Percentiles rank a stretch among this genome's conserved stretches.
These are phyloP conservation scores for Gryllus longicercus DNA, from an alignment of 2,888 invertebrate genomes.

Conservation along the genomic window DNA sequence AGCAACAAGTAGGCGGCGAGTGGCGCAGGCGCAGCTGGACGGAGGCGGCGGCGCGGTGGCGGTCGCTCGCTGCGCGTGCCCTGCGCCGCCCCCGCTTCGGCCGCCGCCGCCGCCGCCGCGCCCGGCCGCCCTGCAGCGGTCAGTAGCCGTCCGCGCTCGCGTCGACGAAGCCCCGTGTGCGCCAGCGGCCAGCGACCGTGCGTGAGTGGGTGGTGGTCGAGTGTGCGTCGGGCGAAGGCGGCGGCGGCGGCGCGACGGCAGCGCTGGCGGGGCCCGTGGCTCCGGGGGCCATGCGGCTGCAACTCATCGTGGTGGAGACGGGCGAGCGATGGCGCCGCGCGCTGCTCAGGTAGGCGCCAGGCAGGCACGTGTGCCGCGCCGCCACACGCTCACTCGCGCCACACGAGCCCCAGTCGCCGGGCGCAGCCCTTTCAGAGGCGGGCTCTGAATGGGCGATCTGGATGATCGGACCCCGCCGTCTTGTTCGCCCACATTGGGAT, in stretches of 20 bases:
- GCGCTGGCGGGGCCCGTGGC: not conserved
- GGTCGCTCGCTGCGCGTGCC: not conserved
- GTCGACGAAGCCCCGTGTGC: not conserved
- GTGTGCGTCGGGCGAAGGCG: not conserved
- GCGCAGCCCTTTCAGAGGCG: no score
- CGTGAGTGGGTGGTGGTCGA: not conserved
- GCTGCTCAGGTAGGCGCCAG: conserved; percentile 39
- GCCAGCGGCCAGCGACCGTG: not conserved
- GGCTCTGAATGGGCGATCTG: no score
- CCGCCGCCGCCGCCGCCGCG: not conserved
- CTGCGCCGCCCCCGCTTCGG: not conserved
- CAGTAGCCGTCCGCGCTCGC: no score
- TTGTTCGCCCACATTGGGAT: no score
- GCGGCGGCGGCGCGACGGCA: not conserved
- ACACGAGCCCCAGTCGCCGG: no score
- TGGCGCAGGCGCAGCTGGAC: not conserved
- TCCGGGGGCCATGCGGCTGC: conserved; percentile 48
- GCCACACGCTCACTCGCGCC: no score
- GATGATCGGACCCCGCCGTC: no score
- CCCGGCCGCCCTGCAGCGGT: not conserved
- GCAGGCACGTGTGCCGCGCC: not conserved
- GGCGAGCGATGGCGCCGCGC: conserved; percentile 53
- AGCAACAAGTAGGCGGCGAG: conserved; percentile 1
- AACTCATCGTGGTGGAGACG: conserved; percentile 52
- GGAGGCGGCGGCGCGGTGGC: not conserved